Conservation (phyloP, 2,888 invertebrate genomes). For the Sinopyrophorus schimmeli region DNA sequence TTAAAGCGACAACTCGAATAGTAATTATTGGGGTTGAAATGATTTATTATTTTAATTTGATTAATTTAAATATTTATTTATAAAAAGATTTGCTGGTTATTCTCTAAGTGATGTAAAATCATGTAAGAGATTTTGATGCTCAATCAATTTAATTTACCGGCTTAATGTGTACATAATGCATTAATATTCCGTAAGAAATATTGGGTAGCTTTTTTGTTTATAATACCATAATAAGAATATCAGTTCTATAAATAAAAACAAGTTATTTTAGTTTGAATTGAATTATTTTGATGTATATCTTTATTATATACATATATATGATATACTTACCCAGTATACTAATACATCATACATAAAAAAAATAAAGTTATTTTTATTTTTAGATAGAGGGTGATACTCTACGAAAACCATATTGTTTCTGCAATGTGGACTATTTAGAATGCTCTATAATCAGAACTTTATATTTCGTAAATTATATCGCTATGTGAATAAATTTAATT, state of each 20-base stretch:
- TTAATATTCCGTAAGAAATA: slow-evolving; percentile 23
- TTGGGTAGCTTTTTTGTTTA: slow-evolving; percentile 25
- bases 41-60: slow-evolving; percentile 15
- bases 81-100: slow-evolving; percentile 25
- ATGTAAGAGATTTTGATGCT: slow-evolving; percentile 17
- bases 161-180: slow-evolving; percentile 39
- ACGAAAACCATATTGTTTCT: slow-evolving; percentile 16
- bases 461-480: slow-evolving; percentile 48
- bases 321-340: slow-evolving; percentile 24
- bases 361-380: slow-evolving; percentile 27
- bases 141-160: slow-evolving; percentile 25
- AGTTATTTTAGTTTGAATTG: slow-evolving; percentile 7
- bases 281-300: slow-evolving; percentile 22
- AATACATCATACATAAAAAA: slow-evolving; percentile 23
- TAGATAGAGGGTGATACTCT: slow-evolving; percentile 23
- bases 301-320: slow-evolving; percentile 11
- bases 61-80: slow-evolving; percentile 25
- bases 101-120: slow-evolving; percentile 12
- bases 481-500: slow-evolving; percentile 50
- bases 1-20: slow-evolving; percentile 31
- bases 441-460: slow-evolving; percentile 47
- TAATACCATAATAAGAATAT: slow-evolving; percentile 10
- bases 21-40: slow-evolving; percentile 28
- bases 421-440: slow-evolving; percentile 12
- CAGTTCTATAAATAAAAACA: slow-evolving; percentile 18